Percentiles rank a stretch among this genome's conserved stretches.
Conservation (phyloP, 1,140 invertebrate genomes). For the Episyrphus balteatus region DNA sequence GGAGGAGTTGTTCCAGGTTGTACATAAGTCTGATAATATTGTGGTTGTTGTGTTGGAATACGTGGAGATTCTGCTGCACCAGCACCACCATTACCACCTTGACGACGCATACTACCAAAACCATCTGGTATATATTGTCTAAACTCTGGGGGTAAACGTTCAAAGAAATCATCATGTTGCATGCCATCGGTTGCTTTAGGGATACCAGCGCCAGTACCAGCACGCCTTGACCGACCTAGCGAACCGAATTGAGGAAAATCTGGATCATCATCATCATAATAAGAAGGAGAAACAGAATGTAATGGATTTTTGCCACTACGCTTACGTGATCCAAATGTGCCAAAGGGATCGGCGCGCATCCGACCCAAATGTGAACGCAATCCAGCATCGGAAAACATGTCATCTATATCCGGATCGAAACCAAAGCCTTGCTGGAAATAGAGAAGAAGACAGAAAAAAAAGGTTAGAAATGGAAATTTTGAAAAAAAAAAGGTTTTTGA, state of each 20-base stretch:
- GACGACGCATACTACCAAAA: conserved; percentile 39
- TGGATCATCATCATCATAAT: conserved; percentile 38
- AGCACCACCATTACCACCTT: conserved; percentile 11
- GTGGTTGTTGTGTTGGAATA: conserved; percentile 1
- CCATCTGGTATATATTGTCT: conserved; percentile 44
- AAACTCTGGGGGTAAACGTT: conserved; percentile 47
- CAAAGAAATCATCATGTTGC: conserved; percentile 41
- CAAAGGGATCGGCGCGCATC: conserved; percentile 39
- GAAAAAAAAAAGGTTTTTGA: no score
- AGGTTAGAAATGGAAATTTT: neutral
- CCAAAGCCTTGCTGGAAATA: conserved; percentile 21
- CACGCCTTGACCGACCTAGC: conserved; percentile 21
- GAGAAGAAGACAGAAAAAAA: neutral
- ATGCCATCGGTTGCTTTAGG: conserved; percentile 14
- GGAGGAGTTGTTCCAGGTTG: conserved; percentile 9
- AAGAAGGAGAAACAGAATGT: conserved; percentile 18
- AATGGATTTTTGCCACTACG: conserved; percentile 37
- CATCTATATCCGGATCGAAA: conserved; percentile 33
- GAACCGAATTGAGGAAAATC: conserved; percentile 32
- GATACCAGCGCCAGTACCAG: conserved; percentile 23
- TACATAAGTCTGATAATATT: conserved; percentile 10
- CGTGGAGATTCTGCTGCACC: conserved; percentile 9
- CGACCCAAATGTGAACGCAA: conserved; percentile 33
- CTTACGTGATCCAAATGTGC: conserved; percentile 42
- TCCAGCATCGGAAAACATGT: conserved; percentile 31